phyloP scores from a whole-genome alignment of 2,888 invertebrate species.

The Stenolophus ochropezus region DNA sequence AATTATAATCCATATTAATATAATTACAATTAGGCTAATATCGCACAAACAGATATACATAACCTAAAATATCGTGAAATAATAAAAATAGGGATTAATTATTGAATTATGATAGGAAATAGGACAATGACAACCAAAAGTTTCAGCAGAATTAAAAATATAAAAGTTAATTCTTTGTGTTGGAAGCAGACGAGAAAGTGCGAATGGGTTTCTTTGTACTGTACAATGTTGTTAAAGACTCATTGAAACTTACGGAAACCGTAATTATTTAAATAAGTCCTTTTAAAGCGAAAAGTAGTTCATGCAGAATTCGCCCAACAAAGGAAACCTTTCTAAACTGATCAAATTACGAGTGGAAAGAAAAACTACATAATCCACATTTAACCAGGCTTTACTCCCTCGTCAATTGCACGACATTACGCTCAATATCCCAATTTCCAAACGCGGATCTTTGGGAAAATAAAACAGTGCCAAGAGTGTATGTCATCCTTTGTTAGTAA shows the following conservation, averaged over 20 bases:
- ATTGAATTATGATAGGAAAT: too few relatives aligned
- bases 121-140: neutral
- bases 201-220: constrained; percentile 5
- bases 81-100: too few relatives aligned
- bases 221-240: constrained; percentile 18
- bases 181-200: constrained; percentile 3
- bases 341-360: constrained; percentile 44
- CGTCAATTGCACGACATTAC: constrained; percentile 26
- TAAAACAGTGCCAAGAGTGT: constrained; percentile 18
- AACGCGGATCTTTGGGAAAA: constrained; percentile 31
- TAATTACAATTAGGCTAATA: too few relatives aligned
- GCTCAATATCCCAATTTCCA: constrained; percentile 44
- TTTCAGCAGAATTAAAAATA: constrained; percentile 2
- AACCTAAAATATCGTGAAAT: too few relatives aligned
- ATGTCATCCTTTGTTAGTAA: constrained; percentile 51
- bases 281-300: constrained; percentile 30
- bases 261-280: constrained; percentile 32
- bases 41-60: too few relatives aligned
- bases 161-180: constrained; percentile 3
- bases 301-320: constrained; percentile 14
- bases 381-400: constrained; percentile 14
- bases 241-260: constrained; percentile 32
- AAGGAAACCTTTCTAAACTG: constrained; percentile 32
- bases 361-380: constrained; percentile 42
- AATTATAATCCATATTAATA: too few relatives aligned